phyloP scores from a whole-genome alignment of 2,888 invertebrate species.

The Spodoptera littoralis region DNA sequence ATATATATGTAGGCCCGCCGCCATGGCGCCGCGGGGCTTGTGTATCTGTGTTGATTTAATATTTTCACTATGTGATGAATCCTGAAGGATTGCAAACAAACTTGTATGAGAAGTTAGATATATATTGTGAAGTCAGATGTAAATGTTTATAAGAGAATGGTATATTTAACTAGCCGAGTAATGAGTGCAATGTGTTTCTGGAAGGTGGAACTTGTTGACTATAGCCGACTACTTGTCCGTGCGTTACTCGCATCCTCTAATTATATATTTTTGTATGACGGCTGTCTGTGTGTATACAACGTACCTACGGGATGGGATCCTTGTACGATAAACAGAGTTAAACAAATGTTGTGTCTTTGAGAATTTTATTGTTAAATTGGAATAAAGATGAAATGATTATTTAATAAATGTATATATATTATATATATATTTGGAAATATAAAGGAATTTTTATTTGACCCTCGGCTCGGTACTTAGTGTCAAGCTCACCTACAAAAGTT shows the following conservation, averaged over 20 bases:
- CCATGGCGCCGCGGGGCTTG: slow-evolving; percentile 25
- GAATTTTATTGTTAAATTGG: slow-evolving; percentile 89
- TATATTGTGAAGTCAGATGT: slow-evolving; percentile 43
- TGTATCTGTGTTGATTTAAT: slow-evolving; percentile 51
- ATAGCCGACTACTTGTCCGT: slow-evolving; percentile 56
- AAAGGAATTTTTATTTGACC: slow-evolving; percentile 67
- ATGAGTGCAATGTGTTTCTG: slow-evolving; percentile 31
- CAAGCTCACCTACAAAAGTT: no score
- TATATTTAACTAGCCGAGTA: slow-evolving; percentile 54
- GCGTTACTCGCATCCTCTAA: slow-evolving; percentile 47
- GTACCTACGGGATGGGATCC: slow-evolving; percentile 78
- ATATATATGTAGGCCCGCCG: slow-evolving; percentile 18
- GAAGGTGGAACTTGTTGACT: slow-evolving; percentile 42
- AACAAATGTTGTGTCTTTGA: slow-evolving; percentile 89
- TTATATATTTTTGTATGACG: slow-evolving; percentile 74
- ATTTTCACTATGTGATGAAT: slow-evolving; percentile 50
- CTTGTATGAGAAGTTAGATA: slow-evolving; percentile 40
- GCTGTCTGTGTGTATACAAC: slow-evolving; percentile 64
- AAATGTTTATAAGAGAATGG: slow-evolving; percentile 54
- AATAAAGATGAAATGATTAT: slow-evolving; percentile 88
- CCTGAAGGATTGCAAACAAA: slow-evolving; percentile 27
- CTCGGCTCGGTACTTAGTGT: no score
- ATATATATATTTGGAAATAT: slow-evolving; percentile 88
- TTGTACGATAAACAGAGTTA: slow-evolving; percentile 82
- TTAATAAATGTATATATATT: slow-evolving; percentile 87